Base-by-base conservation (phyloP, 2,113 vertebrate species). In the Mesoclemmys tuberculata region DNA sequence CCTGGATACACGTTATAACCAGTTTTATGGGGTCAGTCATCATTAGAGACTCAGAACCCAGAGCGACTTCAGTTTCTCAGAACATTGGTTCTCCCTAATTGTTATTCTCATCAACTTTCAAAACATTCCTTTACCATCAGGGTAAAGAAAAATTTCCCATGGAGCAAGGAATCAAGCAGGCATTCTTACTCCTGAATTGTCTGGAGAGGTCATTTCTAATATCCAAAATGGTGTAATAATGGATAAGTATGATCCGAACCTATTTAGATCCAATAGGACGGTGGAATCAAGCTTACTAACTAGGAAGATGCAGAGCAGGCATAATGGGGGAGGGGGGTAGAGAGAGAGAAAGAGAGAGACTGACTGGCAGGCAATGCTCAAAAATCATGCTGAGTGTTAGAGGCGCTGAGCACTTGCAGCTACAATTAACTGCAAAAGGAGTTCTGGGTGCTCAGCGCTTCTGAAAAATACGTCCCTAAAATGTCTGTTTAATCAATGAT, bases 401-500 rank as follows among this genome's bases (percentile, higher is more conserved):
- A 75, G 24, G 41, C 2, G 41, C 24, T 27, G 26, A 26, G 11
- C 0, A 3, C 68, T 3, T 0, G 38, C 83, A n/a, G 10, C 10
- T 89, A 90, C 49, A 54, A 93, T 84, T 51, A 0, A 1, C 92
- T 79, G 56, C 48, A 68, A 31, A 2, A 1, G 35, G 78, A 94
- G n/a, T 91, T 27, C 64, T 81, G 90, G 85, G 58, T 75, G 2
- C 64, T 54, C 11, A 46, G 21, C 7, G 85, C 90, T 89, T 27
- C 87, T 19, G 3, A 2, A 87, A 44, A 93, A 95, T 19, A 51
- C 8, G 61, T 88, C 84, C 31, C 89, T 41, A 2, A 0, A 68
- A 85, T 89, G 95, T 86, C 85, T 82, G 82, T 74, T 49, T 93
- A 87, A 92, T 52, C 92, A 94, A 84, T 0, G 52, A 92, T 54